Evolutionary conservation across 2,113 vertebrate genomes (phyloP).

Genomic region (Fregetta grallaria): DNA sequence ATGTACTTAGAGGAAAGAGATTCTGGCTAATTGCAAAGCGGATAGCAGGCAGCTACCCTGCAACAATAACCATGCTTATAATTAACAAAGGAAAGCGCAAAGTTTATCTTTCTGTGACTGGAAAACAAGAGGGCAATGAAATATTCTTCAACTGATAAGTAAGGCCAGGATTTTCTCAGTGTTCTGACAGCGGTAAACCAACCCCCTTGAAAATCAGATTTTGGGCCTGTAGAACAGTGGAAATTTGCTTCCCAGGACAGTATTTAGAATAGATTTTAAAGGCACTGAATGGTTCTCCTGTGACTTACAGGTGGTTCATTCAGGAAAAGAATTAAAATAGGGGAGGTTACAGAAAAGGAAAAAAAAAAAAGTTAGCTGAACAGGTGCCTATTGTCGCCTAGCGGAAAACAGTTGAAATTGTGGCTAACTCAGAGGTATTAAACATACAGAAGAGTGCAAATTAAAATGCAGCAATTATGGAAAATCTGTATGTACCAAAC

Average conservation of each 20-base stretch:
- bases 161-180: background rate
- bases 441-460: background rate
- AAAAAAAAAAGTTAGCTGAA: background rate
- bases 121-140: background rate
- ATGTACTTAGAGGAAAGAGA: background rate
- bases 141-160: background rate
- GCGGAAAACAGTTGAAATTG: conserved; percentile 26
- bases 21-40: background rate
- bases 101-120: background rate
- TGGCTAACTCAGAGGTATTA: conserved; percentile 2
- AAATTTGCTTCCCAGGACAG: background rate
- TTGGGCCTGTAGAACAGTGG: background rate
- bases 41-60: background rate
- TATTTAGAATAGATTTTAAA: background rate
- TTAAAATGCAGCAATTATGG: conserved; percentile 38
- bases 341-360: background rate
- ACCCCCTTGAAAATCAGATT: background rate
- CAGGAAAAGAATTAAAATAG: background rate
- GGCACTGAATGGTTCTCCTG: background rate
- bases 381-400: conserved; percentile 62
- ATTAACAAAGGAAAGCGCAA: background rate
- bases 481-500: conserved; percentile 50
- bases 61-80: background rate
- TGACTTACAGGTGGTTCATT: conserved; percentile 8
- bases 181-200: background rate